Evolutionary conservation across 2,888 invertebrate species (phyloP).

Genomic region (Metacarcinus magister): DNA sequence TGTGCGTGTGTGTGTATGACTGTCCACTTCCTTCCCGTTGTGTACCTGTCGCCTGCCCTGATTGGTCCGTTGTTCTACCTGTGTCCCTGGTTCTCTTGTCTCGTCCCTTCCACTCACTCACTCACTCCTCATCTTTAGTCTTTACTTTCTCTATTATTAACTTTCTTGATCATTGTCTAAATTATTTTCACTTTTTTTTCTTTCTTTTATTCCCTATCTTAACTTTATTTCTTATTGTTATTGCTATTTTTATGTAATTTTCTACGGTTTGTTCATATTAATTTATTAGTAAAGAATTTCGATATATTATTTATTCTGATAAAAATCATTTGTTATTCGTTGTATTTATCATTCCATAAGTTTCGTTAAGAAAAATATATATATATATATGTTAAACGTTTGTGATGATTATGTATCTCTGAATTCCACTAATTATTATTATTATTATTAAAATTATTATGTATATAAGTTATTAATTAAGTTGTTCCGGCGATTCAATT

Average conservation of each 20-base stretch:
- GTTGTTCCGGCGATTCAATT: background rate
- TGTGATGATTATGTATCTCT: background rate
- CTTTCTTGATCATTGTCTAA: too few species aligned
- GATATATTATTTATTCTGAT: background rate
- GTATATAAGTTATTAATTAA: background rate
- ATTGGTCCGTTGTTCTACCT: background rate
- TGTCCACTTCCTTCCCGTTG: background rate
- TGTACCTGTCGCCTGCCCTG: background rate
- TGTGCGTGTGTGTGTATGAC: background rate
- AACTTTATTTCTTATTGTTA: too few species aligned
- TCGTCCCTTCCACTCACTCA: background rate
- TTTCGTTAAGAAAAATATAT: background rate
- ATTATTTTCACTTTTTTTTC: background rate
- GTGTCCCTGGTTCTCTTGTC: background rate
- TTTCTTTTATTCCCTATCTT: background rate
- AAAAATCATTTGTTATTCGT: background rate
- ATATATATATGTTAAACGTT: background rate
- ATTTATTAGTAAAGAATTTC: background rate
- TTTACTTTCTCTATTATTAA: background rate
- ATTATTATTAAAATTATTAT: too few species aligned
- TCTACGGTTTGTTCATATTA: background rate
- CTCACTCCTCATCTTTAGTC: background rate
- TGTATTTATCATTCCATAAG: background rate
- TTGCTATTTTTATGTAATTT: too few species aligned
- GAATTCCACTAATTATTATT: background rate